phyloP scores from a whole-genome alignment of 2,797 vertebrate genomes.

The Nasua narica region DNA sequence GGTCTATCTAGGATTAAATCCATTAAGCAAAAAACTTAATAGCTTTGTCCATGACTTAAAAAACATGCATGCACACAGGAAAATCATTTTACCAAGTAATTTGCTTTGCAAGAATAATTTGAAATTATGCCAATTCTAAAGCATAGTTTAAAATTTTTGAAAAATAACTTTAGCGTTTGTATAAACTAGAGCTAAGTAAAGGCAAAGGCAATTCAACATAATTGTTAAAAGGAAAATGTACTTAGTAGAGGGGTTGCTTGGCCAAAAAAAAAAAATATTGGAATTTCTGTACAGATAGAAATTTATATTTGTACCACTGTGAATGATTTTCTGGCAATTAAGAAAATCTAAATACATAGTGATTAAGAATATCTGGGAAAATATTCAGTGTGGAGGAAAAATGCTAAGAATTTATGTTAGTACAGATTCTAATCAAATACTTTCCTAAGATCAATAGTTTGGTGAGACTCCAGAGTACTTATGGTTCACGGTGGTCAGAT shows the following conservation, averaged over 20 bases:
- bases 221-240: background rate
- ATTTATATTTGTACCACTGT: background rate
- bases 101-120: slow-evolving; percentile 28
- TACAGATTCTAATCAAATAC: background rate
- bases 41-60: background rate
- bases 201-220: background rate
- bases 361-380: background rate
- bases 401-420: slow-evolving; percentile 8
- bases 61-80: background rate
- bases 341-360: background rate
- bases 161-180: slow-evolving; percentile 13
- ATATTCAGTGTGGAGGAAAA: background rate
- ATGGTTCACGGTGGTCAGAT: background rate
- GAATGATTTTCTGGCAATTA: background rate
- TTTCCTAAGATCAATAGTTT: background rate
- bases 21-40: slow-evolving; percentile 11
- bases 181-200: slow-evolving; percentile 39
- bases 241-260: background rate
- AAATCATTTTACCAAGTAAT: slow-evolving; percentile 34
- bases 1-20: background rate
- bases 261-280: slow-evolving; percentile 4
- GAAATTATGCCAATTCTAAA: slow-evolving; percentile 38
- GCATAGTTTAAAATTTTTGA: background rate
- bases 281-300: background rate
- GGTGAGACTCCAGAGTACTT: background rate